Conservation (phyloP, 2,797 vertebrate species). For the Perodicticus potto region DNA sequence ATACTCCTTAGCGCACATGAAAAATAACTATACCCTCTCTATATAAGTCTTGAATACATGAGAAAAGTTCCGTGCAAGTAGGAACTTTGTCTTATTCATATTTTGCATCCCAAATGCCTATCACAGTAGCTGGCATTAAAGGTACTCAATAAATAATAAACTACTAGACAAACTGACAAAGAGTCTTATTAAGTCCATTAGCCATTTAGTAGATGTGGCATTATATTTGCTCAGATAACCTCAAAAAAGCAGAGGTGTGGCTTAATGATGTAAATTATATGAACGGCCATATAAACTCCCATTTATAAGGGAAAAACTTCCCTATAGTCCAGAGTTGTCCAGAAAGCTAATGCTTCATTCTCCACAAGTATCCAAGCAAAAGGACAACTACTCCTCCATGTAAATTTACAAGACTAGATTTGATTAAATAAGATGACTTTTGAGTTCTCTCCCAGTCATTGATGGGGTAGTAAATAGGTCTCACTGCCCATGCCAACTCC, state of each 20-base stretch:
- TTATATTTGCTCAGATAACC: conserved; percentile 25
- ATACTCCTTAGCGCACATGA: conserved; percentile 25
- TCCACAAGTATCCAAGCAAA: conserved; percentile 12
- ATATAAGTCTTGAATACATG: conserved; percentile 24
- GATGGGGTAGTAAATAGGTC: neutral
- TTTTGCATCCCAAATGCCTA: conserved; percentile 27
- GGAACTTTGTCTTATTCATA: neutral
- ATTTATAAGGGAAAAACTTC: conserved; percentile 21
- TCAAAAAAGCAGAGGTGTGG: conserved; percentile 37
- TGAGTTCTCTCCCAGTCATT: neutral
- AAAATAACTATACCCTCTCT: conserved; percentile 28
- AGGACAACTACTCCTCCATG: neutral
- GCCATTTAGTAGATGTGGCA: neutral
- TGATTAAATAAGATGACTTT: neutral
- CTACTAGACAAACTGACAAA: conserved; percentile 35
- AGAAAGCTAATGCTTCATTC: conserved; percentile 14
- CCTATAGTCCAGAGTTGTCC: neutral
- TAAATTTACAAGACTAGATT: neutral
- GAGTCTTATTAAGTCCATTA: conserved; percentile 12
- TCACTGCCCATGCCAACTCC: neutral
- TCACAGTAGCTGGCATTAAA: neutral
- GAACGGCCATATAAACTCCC: neutral
- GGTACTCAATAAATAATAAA: conserved; percentile 46
- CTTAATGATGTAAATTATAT: conserved; percentile 32
- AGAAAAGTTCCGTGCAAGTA: conserved; percentile 53